Evolutionary conservation across 64 coral and sea anemone genomes (phyloP).

Genomic region (Acropora yongei): DNA sequence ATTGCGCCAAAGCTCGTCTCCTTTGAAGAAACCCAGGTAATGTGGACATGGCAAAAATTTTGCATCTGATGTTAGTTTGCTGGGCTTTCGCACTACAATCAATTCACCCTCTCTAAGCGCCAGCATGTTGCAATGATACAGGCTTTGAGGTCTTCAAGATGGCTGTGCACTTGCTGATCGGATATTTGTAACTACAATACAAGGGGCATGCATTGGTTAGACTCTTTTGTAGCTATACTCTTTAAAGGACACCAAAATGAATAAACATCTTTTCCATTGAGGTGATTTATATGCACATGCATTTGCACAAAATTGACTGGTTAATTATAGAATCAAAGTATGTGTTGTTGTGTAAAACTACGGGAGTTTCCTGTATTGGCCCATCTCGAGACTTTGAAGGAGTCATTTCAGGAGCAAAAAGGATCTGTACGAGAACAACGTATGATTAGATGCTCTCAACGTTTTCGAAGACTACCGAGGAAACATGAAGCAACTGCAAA

Average conservation of each 20-base stretch:
- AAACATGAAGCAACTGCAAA: constrained; percentile 11
- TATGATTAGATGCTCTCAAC: neutral
- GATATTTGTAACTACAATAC: too few relatives aligned
- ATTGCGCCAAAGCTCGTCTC: constrained; percentile 61
- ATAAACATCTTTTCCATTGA: neutral
- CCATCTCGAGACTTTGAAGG: neutral
- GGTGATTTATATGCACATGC: neutral
- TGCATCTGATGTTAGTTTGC: neutral
- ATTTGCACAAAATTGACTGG: neutral
- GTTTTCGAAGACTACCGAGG: neutral
- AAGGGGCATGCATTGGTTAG: too few relatives aligned
- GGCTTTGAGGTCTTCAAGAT: too few relatives aligned
- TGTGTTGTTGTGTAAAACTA: neutral
- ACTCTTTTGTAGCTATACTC: too few relatives aligned
- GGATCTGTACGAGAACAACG: neutral
- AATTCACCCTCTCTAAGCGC: constrained; percentile 43
- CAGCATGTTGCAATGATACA: constrained; percentile 30
- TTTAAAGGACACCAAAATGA: too few relatives aligned
- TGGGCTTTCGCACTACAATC: constrained; percentile 46
- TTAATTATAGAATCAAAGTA: constrained; percentile 1
- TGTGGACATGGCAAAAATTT: constrained; percentile 12
- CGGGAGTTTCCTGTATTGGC: constrained; percentile 5
- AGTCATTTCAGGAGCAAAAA: neutral
- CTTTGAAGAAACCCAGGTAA: constrained; percentile 54
- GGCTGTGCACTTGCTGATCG: too few relatives aligned